phyloP scores from a whole-genome alignment of 2,888 invertebrate species.

The Terebella lapidaria region DNA sequence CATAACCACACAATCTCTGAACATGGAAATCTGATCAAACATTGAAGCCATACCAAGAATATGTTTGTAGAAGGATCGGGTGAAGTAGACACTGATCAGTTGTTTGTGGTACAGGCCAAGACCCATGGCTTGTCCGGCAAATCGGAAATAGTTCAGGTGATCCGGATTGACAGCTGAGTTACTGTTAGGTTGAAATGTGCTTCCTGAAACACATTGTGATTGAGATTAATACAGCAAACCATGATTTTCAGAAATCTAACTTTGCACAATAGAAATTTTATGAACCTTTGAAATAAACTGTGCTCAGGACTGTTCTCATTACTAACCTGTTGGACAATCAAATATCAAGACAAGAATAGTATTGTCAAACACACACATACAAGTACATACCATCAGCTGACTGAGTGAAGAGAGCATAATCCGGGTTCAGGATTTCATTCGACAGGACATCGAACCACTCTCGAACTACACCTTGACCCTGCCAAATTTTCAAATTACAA shows the following conservation, averaged over 20 bases:
- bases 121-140: slow-evolving; percentile 48
- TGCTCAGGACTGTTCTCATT: too few relatives aligned
- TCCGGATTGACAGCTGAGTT: slow-evolving; percentile 49
- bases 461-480: slow-evolving; percentile 47
- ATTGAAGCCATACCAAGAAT: not conserved
- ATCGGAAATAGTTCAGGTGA: slow-evolving; percentile 46
- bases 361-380: not conserved
- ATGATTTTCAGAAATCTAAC: too few relatives aligned
- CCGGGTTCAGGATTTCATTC: slow-evolving; percentile 47
- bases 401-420: slow-evolving; percentile 49
- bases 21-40: too few relatives aligned
- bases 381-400: slow-evolving; percentile 45
- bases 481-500: too few relatives aligned
- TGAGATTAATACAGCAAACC: too few relatives aligned
- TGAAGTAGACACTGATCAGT: slow-evolving; percentile 49
- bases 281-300: too few relatives aligned
- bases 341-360: not conserved
- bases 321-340: too few relatives aligned
- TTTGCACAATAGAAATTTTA: too few relatives aligned
- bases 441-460: slow-evolving; percentile 52
- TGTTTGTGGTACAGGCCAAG: slow-evolving; percentile 48
- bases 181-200: slow-evolving; percentile 50
- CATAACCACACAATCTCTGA: too few relatives aligned
- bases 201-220: slow-evolving; percentile 28
- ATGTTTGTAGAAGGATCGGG: slow-evolving; percentile 51